A percentile compares a stretch with the other conserved stretches of the same genome.
Conservation (phyloP, 2,888 invertebrate genomes). For the Panzeria rudis region DNA sequence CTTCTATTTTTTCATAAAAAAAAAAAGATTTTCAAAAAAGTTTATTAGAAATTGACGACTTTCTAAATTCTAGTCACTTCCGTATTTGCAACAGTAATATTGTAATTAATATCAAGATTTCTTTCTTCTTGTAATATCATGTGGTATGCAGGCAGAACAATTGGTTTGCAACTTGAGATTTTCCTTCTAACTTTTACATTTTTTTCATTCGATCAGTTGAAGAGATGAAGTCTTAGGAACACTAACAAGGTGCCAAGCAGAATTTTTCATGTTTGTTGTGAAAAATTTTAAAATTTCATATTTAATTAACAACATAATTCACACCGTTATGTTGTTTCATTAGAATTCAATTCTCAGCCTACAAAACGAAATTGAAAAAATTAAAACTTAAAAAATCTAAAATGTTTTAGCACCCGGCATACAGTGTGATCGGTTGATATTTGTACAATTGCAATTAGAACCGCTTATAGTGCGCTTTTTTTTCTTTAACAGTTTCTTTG, state of each 20-base stretch:
- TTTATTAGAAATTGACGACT: conserved; percentile 68
- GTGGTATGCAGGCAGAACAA: conserved; percentile 59
- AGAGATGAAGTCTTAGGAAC: neutral
- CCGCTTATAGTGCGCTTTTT: no score
- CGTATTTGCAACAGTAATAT: conserved; percentile 18
- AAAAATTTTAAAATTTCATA: conserved; percentile 13
- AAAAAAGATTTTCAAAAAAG: no score
- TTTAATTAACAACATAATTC: conserved; percentile 51
- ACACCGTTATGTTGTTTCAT: conserved; percentile 53
- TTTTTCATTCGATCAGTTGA: conserved; percentile 45
- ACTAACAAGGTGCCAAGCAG: neutral
- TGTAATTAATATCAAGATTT: conserved; percentile 62
- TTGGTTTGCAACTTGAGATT: conserved; percentile 34
- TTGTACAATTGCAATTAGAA: neutral
- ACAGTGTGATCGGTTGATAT: neutral
- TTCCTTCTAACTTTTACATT: conserved; percentile 23
- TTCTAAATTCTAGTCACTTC: conserved; percentile 23
- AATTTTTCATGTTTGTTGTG: neutral
- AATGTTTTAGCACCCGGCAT: neutral
- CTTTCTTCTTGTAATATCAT: conserved; percentile 12
- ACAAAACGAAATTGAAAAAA: conserved; percentile 33
- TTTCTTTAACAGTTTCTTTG: no score
- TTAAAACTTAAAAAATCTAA: neutral
- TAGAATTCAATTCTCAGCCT: conserved; percentile 62
- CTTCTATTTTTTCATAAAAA: neutral